Evolutionary conservation across 1,140 invertebrate genomes (phyloP).

Genomic region (Aphelenchoides fujianensis): DNA sequence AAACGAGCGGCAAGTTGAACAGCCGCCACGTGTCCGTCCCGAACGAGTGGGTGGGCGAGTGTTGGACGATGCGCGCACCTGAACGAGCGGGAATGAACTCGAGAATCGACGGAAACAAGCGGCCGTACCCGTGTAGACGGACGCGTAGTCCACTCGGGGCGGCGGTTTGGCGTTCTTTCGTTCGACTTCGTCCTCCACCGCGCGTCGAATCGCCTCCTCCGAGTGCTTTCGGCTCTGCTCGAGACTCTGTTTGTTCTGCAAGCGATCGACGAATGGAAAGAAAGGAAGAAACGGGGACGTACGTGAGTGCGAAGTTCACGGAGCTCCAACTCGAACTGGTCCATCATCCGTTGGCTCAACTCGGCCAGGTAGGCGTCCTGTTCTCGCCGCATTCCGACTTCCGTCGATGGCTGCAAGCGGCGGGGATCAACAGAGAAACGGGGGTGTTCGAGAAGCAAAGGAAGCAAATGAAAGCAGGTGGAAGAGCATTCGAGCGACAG

Average conservation of each 20-base stretch:
- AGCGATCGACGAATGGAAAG: too few relatives aligned
- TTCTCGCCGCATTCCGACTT: neutral
- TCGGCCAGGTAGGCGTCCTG: neutral
- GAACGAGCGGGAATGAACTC: neutral
- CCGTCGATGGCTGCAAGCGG: neutral
- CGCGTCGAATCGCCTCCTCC: neutral
- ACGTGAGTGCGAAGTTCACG: neutral
- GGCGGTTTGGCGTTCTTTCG: neutral
- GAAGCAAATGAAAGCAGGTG: too few relatives aligned
- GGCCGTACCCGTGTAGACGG: neutral
- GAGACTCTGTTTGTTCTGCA: neutral
- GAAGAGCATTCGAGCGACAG: neutral
- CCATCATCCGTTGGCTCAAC: neutral
- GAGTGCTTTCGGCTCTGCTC: neutral
- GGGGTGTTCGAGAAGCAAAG: too few relatives aligned
- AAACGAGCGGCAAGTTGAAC: neutral
- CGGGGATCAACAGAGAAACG: neutral
- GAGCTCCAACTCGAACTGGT: neutral
- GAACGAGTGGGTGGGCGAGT: neutral
- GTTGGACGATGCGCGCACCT: neutral
- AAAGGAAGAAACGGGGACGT: too few relatives aligned
- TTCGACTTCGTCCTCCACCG: neutral
- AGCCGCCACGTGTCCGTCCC: neutral
- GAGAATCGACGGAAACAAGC: neutral
- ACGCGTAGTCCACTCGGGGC: conserved; percentile 6